A percentile compares a stretch with the other conserved stretches of the same genome.
These are phyloP conservation scores for Nomia melanderi DNA, from an alignment of 1,140 invertebrate species.

Conservation along the genomic window DNA sequence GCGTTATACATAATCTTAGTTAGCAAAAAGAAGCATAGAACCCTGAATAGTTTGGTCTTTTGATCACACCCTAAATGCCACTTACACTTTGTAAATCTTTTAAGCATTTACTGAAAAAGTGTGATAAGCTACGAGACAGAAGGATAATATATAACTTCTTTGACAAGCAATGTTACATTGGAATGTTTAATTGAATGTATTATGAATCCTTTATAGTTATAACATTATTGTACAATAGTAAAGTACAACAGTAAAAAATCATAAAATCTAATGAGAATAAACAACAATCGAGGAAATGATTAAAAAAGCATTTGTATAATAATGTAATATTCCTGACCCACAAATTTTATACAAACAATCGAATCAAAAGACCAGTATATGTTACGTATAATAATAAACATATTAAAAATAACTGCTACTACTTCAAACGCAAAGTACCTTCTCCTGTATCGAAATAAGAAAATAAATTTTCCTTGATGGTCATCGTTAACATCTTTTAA, in stretches of 20 bases:
- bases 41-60: not conserved
- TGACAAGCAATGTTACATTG: not conserved
- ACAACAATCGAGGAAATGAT: not conserved
- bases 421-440: not conserved
- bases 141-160: not conserved
- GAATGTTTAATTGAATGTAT: too few relatives aligned
- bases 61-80: not conserved
- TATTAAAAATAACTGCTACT: not conserved
- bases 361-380: not conserved
- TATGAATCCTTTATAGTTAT: too few relatives aligned
- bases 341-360: too few relatives aligned
- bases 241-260: too few relatives aligned
- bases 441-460: too few relatives aligned
- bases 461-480: too few relatives aligned
- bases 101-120: not conserved
- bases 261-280: not conserved
- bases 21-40: conserved; percentile 27
- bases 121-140: not conserved
- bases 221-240: too few relatives aligned
- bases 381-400: not conserved
- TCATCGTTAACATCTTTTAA: too few relatives aligned
- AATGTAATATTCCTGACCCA: too few relatives aligned
- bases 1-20: conserved; percentile 53
- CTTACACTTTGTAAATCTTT: not conserved
- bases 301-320: not conserved